Base-by-base conservation (phyloP, 2,888 invertebrate genomes). In the Monoplex corrugatus region DNA sequence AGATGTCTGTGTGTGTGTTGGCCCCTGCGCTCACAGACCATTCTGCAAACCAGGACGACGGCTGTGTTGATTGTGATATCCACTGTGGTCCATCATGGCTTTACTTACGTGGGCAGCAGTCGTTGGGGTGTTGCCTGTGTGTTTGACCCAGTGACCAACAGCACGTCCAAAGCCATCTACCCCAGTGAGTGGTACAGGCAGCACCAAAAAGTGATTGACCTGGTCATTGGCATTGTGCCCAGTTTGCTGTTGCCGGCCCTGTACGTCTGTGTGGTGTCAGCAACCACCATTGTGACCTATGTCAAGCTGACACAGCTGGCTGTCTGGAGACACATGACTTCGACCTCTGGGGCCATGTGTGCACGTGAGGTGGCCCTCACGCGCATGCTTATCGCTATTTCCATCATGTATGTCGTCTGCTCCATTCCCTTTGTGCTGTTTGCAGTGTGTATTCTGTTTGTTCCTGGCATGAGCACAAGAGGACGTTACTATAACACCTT, bases 1-100 rank as follows among this genome's bases (percentile, higher is more conserved):
- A 28, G 86, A 44, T 87, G 86, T 23, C 38, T 87, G 35, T 87
- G 86, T 45, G 75, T 87, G 40, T 40, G 72, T 35, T 75, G 75
- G 19, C 86, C 86, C 72, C 63, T 75, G 6, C 28, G 38, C 16
- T 28, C 86, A 19, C 57, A 87, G 45, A 68, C 28, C n/a, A 44
- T 87, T 6, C 16, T 87, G 32, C 28, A 87, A n/a, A 75, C 75
- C 13, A 72, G 32, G 43, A 87, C 86, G 16, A 75, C 63, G 40
- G 86, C 75, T 23, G 45, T 44, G 32, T 35, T 87, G n/a, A 87
- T 87, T 16, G 32, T 44, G 3, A 38, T 35, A 13, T 43, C 44
- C 32, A 8, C 28, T 45, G 45, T 45, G 16, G 32, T 87, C 40
- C 32, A 75, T 13, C 19, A 44, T 5, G 86, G 32, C 13, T 32